Evolutionary conservation across 2,113 vertebrate genomes (phyloP).

Genomic region (Scomber japonicus): DNA sequence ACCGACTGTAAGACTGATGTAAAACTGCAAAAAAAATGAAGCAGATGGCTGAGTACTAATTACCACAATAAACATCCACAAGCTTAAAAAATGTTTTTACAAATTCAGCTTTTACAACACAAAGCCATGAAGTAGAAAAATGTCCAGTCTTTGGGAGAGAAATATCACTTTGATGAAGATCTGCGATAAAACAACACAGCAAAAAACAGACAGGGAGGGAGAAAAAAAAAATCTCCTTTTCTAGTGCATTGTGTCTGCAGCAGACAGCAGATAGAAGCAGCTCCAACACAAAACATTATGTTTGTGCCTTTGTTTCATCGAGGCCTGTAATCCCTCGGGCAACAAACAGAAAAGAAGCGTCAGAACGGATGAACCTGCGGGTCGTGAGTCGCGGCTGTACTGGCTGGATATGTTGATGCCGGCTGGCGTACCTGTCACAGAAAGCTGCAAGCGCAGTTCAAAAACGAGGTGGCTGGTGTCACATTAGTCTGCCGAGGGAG

Average conservation of each 20-base stretch:
- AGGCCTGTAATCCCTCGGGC: constrained; percentile 73
- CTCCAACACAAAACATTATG: constrained; percentile 80
- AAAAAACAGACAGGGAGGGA: constrained; percentile 10
- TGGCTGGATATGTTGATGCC: constrained; percentile 73
- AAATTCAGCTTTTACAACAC: neutral
- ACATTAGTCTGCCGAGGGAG: constrained; percentile 68
- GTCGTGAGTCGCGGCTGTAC: constrained; percentile 58
- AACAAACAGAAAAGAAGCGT: constrained; percentile 81
- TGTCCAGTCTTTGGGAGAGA: constrained; percentile 8
- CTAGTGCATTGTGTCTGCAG: constrained; percentile 8
- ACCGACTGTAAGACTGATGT: neutral
- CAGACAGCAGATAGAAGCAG: constrained; percentile 58
- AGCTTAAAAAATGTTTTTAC: constrained; percentile 6
- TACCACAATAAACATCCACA: neutral
- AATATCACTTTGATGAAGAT: constrained; percentile 36
- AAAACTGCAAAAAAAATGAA: constrained; percentile 18
- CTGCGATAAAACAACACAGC: constrained; percentile 33
- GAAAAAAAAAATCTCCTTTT: constrained; percentile 10
- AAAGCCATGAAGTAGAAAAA: constrained; percentile 15
- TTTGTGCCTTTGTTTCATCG: constrained; percentile 75
- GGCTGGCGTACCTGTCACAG: constrained; percentile 81
- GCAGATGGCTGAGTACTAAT: constrained; percentile 4
- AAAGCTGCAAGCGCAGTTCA: constrained; percentile 75
- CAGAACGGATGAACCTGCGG: constrained; percentile 75
- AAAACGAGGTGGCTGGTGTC: constrained; percentile 80